Evolutionary conservation across 2,113 vertebrate species (phyloP).

Genomic region (Porphyrio hochstetteri): DNA sequence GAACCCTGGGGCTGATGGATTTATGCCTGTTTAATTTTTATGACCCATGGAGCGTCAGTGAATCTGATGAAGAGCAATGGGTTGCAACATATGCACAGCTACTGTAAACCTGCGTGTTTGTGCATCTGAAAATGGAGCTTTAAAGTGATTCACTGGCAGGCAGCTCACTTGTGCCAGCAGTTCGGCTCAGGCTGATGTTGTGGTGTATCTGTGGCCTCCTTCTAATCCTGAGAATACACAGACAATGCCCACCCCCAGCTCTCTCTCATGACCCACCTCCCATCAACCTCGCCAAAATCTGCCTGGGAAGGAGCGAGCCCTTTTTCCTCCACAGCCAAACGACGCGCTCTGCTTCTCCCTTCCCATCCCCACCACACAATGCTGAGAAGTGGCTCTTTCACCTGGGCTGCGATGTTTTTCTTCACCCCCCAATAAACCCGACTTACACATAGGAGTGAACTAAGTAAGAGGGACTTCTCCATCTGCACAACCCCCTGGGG

Average conservation of each 20-base stretch:
- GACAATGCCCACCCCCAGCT: background rate
- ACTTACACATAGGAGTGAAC: background rate
- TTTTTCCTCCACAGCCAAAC: background rate
- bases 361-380: accelerated
- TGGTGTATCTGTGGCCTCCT: accelerated
- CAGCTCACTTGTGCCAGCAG: background rate
- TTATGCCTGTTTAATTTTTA: conserved; percentile 50
- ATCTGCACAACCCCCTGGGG: background rate
- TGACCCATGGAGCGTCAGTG: background rate
- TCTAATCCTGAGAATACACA: background rate
- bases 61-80: conserved; percentile 2
- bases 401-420: background rate
- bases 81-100: conserved; percentile 32
- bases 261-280: background rate
- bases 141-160: conserved; percentile 16
- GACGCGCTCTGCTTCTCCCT: accelerated
- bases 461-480: background rate
- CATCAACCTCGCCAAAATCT: background rate
- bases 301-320: accelerated
- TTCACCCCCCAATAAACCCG: background rate
- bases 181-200: accelerated
- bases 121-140: background rate
- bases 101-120: background rate
- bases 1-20: conserved; percentile 53
- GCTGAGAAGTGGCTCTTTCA: background rate